phyloP scores from a whole-genome alignment of 2,888 invertebrate genomes.

The Netelia virgata region DNA sequence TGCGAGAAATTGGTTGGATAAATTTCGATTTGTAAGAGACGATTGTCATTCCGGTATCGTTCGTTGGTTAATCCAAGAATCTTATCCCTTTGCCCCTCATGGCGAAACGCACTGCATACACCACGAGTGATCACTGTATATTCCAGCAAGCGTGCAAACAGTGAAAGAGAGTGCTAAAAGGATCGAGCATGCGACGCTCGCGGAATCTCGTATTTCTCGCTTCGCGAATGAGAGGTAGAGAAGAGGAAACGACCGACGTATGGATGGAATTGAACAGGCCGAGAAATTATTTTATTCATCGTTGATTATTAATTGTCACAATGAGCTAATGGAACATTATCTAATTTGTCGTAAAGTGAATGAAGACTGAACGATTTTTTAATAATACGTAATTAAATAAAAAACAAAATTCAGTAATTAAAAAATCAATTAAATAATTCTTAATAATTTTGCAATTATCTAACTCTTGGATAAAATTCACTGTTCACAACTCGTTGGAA shows the following conservation, averaged over 20 bases:
- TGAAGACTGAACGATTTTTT: too few relatives aligned
- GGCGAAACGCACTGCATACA: slow-evolving; percentile 46
- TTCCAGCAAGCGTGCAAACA: slow-evolving; percentile 38
- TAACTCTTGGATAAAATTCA: too few relatives aligned
- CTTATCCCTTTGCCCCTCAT: slow-evolving; percentile 48
- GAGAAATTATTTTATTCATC: background rate
- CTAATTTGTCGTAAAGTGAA: too few relatives aligned
- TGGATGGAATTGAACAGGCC: background rate
- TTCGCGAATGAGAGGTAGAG: slow-evolving; percentile 31
- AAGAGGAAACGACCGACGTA: slow-evolving; percentile 14
- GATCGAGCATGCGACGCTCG: slow-evolving; percentile 71
- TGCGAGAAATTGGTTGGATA: background rate
- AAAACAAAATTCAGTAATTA: too few relatives aligned
- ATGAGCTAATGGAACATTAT: too few relatives aligned
- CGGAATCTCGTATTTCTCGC: slow-evolving; percentile 70
- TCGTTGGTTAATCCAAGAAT: slow-evolving; percentile 63
- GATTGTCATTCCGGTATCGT: slow-evolving; percentile 67
- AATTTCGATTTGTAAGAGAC: slow-evolving; percentile 2
- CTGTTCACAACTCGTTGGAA: too few relatives aligned
- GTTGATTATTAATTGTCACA: background rate
- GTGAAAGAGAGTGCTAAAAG: slow-evolving; percentile 51
- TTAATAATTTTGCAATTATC: too few relatives aligned
- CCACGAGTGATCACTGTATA: slow-evolving; percentile 33
- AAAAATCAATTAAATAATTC: too few relatives aligned
- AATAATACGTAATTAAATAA: background rate